phyloP scores from a whole-genome alignment of 2,888 invertebrate genomes.

The Chromoteleia sp. region DNA sequence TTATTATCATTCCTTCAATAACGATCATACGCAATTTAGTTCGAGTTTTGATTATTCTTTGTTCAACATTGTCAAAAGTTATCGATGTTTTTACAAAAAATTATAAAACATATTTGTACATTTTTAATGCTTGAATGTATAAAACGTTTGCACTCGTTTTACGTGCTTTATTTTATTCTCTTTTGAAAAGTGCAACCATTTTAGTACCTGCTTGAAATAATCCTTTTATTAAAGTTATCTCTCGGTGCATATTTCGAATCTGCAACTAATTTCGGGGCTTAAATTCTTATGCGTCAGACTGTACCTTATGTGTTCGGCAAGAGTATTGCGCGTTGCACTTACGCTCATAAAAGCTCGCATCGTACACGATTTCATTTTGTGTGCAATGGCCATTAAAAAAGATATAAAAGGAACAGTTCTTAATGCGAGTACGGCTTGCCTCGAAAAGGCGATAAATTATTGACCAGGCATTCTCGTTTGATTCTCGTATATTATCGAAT shows the following conservation, averaged over 20 bases:
- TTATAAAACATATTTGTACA: too few species aligned
- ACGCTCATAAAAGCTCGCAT: constrained; percentile 67
- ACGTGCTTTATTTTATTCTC: too few species aligned
- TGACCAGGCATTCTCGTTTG: constrained; percentile 62
- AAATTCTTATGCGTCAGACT: constrained; percentile 39
- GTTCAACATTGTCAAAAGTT: too few species aligned
- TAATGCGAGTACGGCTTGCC: constrained; percentile 62
- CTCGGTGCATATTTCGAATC: neutral
- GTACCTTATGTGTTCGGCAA: constrained; percentile 47
- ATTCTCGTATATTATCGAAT: constrained; percentile 64
- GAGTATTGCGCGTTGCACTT: constrained; percentile 60
- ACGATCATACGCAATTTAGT: too few species aligned
- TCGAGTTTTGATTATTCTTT: too few species aligned
- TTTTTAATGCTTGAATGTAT: too few species aligned
- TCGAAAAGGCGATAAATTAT: constrained; percentile 70
- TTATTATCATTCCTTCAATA: too few species aligned
- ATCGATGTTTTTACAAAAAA: too few species aligned
- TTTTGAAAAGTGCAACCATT: too few species aligned
- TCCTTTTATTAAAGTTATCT: neutral
- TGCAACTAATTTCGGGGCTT: neutral
- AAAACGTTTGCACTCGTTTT: too few species aligned
- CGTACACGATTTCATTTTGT: constrained; percentile 70
- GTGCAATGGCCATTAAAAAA: constrained; percentile 67
- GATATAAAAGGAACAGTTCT: constrained; percentile 69
- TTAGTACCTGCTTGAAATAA: neutral